These are phyloP conservation scores for Callipepla californica DNA, from an alignment of 2,113 vertebrate species.

Conservation along the genomic window DNA sequence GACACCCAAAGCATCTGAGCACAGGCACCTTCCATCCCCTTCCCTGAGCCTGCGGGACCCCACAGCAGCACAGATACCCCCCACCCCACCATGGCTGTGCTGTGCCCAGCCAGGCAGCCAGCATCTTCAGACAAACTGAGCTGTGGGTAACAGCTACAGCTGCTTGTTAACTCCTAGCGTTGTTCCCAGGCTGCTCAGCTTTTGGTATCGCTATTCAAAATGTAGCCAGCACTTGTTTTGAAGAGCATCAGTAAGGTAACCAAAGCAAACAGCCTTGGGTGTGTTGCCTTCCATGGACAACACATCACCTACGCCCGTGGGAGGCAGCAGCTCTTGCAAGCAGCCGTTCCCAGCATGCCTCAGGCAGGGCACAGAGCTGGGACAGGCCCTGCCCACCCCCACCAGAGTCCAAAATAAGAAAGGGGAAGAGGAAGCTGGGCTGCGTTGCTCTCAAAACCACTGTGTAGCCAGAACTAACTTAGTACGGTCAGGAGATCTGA, in stretches of 20 bases:
- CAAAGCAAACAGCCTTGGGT: background rate
- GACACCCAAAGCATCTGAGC: background rate
- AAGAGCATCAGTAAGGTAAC: background rate
- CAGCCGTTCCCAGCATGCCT: background rate
- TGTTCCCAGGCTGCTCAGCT: background rate
- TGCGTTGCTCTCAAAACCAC: constrained; percentile 8
- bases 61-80: background rate
- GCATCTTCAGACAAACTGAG: background rate
- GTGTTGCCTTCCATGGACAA: rapidly evolving
- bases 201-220: background rate
- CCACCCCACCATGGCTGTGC: too few relatives aligned
- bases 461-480: background rate
- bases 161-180: background rate
- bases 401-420: background rate
- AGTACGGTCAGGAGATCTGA: constrained; percentile 35
- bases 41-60: rapidly evolving
- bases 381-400: background rate
- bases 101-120: background rate
- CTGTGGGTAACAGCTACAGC: background rate
- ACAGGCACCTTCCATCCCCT: background rate
- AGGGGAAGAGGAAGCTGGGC: constrained; percentile 26
- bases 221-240: background rate
- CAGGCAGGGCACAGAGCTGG: background rate
- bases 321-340: background rate
- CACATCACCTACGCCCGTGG: background rate